phyloP scores from a whole-genome alignment of 2,888 invertebrate genomes.

The Polymixis flavicincta region DNA sequence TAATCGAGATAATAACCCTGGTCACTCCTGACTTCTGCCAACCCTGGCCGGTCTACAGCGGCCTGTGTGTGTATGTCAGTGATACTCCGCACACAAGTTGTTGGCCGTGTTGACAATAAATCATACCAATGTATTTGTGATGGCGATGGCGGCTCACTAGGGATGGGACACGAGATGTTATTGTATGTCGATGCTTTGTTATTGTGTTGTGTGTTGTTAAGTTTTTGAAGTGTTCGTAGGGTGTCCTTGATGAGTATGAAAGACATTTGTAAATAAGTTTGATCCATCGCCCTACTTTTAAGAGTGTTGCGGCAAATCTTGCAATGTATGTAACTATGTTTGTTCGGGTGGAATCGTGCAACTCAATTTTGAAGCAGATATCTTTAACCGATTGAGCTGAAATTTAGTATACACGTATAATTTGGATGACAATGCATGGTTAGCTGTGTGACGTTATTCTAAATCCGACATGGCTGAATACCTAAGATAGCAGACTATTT shows the following conservation, averaged over 20 bases:
- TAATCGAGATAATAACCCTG: neutral
- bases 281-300: rapidly evolving
- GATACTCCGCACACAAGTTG: slow-evolving; percentile 87
- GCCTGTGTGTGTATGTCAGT: slow-evolving; percentile 75
- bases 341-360: too few species aligned
- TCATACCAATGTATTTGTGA: slow-evolving; percentile 90
- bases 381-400: too few species aligned
- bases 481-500: too few species aligned
- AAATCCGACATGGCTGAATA: too few species aligned
- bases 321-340: too few species aligned
- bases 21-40: slow-evolving; percentile 12
- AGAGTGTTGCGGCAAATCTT: too few species aligned
- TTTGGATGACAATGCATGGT: too few species aligned
- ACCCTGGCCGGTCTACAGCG: slow-evolving; percentile 41
- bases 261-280: neutral
- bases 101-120: slow-evolving; percentile 88
- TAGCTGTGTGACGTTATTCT: too few species aligned
- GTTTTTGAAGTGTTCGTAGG: neutral
- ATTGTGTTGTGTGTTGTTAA: neutral
- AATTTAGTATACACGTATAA: too few species aligned
- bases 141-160: slow-evolving; percentile 75
- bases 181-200: slow-evolving; percentile 26
- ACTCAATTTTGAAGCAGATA: too few species aligned
- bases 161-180: slow-evolving; percentile 24
- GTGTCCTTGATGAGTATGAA: too few species aligned